A percentile compares a stretch with the other conserved stretches of the same genome.
phyloP scores from a whole-genome alignment of 2,797 vertebrate genomes.

The Cyprinodon diabolis region DNA sequence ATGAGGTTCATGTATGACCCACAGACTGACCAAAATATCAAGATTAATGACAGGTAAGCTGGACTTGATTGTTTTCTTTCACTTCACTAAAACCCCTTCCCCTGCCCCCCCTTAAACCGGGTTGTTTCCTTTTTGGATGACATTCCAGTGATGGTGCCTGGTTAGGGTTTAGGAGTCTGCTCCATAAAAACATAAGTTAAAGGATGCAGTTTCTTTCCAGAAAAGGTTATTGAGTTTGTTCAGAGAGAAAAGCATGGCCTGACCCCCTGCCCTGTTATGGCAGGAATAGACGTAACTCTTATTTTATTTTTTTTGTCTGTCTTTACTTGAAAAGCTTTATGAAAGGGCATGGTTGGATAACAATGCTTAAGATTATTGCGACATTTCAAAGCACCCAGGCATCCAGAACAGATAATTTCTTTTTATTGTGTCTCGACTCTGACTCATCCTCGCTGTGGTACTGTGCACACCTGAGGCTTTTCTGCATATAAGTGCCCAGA shows the following conservation, averaged over 20 bases:
- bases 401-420: conserved; percentile 31
- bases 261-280: conserved; percentile 19
- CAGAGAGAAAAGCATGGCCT: conserved; percentile 25
- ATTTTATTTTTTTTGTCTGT: conserved; percentile 24
- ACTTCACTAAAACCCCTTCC: neutral
- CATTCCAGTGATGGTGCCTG: conserved; percentile 1
- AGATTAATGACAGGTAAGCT: conserved; percentile 95
- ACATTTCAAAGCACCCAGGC: conserved; percentile 16
- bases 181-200: conserved; percentile 25
- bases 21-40: conserved; percentile 99
- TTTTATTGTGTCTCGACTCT: conserved; percentile 24
- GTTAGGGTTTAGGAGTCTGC: conserved; percentile 24
- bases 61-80: neutral
- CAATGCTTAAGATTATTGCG: conserved; percentile 30
- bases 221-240: conserved; percentile 20
- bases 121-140: neutral
- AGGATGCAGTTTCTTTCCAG: conserved; percentile 34
- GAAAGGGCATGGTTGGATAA: conserved; percentile 40
- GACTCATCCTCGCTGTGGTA: conserved; percentile 52
- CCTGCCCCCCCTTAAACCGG: neutral
- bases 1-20: conserved; percentile 99
- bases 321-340: conserved; percentile 22
- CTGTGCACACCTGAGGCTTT: conserved; percentile 24
- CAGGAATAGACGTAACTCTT: conserved; percentile 34
- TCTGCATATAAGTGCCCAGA: conserved; percentile 1